These are phyloP conservation scores for Sepiola atlantica DNA, from an alignment of 2,888 invertebrate genomes.

Conservation along the genomic window DNA sequence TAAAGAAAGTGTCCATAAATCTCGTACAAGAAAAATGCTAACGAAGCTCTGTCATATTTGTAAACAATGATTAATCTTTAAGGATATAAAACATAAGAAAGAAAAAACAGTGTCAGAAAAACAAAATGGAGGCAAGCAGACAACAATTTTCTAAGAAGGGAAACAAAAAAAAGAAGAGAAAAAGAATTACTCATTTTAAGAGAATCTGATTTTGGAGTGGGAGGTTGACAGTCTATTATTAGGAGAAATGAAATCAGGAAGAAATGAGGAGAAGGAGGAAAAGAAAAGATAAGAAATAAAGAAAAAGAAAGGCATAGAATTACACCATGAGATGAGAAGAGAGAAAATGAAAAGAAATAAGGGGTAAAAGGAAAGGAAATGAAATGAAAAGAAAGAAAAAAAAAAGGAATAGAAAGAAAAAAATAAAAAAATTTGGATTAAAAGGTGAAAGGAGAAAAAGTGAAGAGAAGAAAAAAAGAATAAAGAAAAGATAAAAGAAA, in stretches of 20 bases:
- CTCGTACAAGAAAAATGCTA: background rate
- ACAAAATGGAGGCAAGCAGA: background rate
- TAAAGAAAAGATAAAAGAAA: background rate
- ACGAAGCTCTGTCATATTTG: constrained; percentile 13
- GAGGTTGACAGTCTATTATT: background rate
- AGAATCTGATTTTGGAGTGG: background rate
- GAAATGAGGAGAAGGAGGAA: background rate
- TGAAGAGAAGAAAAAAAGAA: background rate
- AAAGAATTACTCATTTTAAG: background rate
- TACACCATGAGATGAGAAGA: background rate
- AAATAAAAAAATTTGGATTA: background rate
- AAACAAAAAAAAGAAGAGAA: background rate
- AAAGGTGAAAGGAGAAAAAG: background rate
- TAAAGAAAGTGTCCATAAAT: background rate
- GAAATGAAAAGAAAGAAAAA: background rate
- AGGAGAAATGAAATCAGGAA: background rate
- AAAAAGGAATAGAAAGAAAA: background rate
- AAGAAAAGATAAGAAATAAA: background rate
- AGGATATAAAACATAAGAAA: background rate
- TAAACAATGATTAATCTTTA: constrained; percentile 32
- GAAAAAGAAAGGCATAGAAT: background rate
- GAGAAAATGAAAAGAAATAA: background rate
- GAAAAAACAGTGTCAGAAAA: background rate
- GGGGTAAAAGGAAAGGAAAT: background rate
- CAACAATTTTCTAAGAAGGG: background rate